A percentile compares a stretch with the other conserved stretches of the same genome.
Evolutionary conservation across 1,140 invertebrate species (phyloP).

Genomic region (Apis mellifera): DNA sequence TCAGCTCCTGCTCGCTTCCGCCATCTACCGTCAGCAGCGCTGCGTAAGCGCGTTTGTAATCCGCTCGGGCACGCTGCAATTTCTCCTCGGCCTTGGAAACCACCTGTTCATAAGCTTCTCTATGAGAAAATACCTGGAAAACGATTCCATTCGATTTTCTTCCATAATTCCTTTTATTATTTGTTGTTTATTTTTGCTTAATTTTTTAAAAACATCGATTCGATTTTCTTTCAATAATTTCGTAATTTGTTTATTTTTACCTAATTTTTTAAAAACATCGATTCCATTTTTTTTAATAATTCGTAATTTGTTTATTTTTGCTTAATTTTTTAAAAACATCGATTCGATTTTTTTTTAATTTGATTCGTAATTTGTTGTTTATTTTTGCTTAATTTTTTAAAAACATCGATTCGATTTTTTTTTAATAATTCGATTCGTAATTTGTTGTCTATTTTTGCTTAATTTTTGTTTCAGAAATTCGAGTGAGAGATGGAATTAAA

Average conservation of each 20-base stretch:
- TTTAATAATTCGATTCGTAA: neutral
- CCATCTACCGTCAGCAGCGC: conserved; percentile 84
- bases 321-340: too few relatives aligned
- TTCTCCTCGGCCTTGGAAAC: conserved; percentile 95
- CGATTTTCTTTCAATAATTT: neutral
- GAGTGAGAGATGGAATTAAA: too few relatives aligned
- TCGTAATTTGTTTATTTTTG: neutral
- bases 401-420: neutral
- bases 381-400: neutral
- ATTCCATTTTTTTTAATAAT: neutral
- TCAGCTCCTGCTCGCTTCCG: conserved; percentile 83
- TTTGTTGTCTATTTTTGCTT: neutral
- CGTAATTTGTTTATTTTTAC: neutral
- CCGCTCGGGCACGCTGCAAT: conserved; percentile 86
- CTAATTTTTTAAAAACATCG: too few relatives aligned
- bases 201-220: too few relatives aligned
- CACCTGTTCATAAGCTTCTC: conserved; percentile 95
- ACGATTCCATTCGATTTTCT: neutral
- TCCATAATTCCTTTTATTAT: neutral
- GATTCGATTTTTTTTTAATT: too few relatives aligned
- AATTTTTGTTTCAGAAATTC: too few relatives aligned
- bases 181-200: neutral
- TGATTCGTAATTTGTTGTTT: neutral
- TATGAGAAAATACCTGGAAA: conserved; percentile 89
- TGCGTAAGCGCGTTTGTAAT: conserved; percentile 92